These are phyloP conservation scores for Sphaerophoria taeniata DNA, from an alignment of 2,888 invertebrate genomes.

Conservation along the genomic window DNA sequence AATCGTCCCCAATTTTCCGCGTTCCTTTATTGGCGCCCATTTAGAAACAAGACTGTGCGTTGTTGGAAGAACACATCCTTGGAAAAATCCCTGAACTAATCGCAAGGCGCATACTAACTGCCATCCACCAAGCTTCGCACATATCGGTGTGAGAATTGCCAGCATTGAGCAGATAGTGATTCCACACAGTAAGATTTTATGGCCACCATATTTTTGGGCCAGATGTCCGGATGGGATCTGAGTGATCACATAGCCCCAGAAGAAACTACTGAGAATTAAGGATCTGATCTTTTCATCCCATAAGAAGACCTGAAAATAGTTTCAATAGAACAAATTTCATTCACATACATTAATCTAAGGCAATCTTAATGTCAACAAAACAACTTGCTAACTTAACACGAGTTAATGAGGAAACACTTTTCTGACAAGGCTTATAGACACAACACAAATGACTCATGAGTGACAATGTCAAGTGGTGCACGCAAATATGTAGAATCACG, in stretches of 20 bases:
- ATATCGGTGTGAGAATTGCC: conserved; percentile 87
- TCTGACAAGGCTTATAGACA: too few relatives aligned
- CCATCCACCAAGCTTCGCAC: conserved; percentile 87
- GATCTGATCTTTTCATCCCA: conserved; percentile 83
- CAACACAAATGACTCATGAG: too few relatives aligned
- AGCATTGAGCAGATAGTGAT: conserved; percentile 85
- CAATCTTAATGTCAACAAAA: too few relatives aligned
- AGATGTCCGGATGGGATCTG: conserved; percentile 87
- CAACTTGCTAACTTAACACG: too few relatives aligned
- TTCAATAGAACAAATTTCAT: too few relatives aligned
- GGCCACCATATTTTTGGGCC: conserved; percentile 88
- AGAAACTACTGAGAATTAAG: conserved; percentile 88
- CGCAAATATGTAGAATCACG: too few relatives aligned
- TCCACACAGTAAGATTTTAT: conserved; percentile 84
- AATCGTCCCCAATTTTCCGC: conserved; percentile 84
- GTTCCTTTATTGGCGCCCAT: conserved; percentile 87
- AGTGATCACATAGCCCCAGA: conserved; percentile 89
- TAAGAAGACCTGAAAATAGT: background rate
- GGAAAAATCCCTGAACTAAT: conserved; percentile 87
- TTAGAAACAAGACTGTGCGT: conserved; percentile 87
- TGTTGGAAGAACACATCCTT: conserved; percentile 87
- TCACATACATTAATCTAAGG: too few relatives aligned
- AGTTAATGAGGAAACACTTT: too few relatives aligned
- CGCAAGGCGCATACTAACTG: conserved; percentile 85
- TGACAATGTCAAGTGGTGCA: too few relatives aligned